A percentile compares a stretch with the other conserved stretches of the same genome.
These are phyloP conservation scores for Protobothrops mucrosquamatus DNA, from an alignment of 2,113 vertebrate species.

Conservation along the genomic window DNA sequence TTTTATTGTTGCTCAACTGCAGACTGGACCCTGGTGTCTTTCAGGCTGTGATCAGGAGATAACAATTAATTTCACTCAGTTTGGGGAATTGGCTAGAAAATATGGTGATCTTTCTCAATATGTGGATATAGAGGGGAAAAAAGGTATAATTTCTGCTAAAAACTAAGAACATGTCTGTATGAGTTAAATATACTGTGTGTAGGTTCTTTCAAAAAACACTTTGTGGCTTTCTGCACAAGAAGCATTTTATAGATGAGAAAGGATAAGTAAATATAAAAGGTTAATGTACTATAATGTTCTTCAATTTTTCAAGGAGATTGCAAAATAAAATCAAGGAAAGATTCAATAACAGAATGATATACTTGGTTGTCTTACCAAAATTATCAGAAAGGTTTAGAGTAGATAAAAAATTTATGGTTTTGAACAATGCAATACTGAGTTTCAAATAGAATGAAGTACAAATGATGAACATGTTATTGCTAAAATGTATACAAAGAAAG, in stretches of 20 bases:
- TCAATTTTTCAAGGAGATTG: background rate
- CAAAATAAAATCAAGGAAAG: background rate
- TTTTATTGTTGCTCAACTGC: conserved; percentile 64
- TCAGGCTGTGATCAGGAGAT: conserved; percentile 44
- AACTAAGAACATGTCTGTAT: background rate
- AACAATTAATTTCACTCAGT: conserved; percentile 56
- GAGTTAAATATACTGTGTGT: background rate
- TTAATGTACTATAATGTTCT: background rate
- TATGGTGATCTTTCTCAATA: conserved; percentile 43
- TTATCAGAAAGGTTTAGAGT: background rate
- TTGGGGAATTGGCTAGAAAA: conserved; percentile 46
- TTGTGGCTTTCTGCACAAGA: background rate
- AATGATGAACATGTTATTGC: background rate
- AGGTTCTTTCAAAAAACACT: background rate
- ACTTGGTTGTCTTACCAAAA: background rate
- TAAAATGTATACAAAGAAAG: background rate
- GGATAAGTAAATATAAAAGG: background rate
- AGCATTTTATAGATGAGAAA: background rate
- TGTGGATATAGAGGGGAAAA: conserved; percentile 2
- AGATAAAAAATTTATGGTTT: background rate
- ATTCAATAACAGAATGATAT: background rate
- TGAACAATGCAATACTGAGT: background rate
- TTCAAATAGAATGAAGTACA: background rate
- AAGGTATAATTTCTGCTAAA: background rate
- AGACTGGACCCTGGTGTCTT: conserved; percentile 53